Evolutionary conservation across 2,797 vertebrate genomes (phyloP).

Genomic region (Ataeniobius toweri): DNA sequence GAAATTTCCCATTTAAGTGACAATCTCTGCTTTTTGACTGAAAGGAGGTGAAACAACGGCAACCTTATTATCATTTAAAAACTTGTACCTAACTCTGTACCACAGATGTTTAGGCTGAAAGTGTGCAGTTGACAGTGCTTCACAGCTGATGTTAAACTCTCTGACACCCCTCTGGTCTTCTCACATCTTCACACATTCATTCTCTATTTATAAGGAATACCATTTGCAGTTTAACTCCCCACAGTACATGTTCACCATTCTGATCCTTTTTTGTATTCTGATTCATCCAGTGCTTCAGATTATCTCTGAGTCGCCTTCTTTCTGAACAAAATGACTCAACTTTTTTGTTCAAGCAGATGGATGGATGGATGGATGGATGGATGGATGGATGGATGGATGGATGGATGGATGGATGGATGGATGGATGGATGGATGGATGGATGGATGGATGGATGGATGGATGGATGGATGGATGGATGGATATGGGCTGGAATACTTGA

Average conservation of each 20-base stretch:
- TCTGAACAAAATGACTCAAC: slow-evolving; percentile 29
- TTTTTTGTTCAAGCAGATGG: slow-evolving; percentile 8
- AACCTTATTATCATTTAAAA: neutral
- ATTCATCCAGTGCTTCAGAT: slow-evolving; percentile 40
- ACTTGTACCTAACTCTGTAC: neutral
- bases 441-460: slow-evolving; percentile 9
- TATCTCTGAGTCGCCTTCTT: slow-evolving; percentile 35
- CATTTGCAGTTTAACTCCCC: slow-evolving; percentile 46
- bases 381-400: too few relatives aligned
- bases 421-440: too few relatives aligned
- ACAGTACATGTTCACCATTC: slow-evolving; percentile 31
- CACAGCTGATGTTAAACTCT: slow-evolving; percentile 47
- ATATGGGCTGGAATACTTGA: slow-evolving; percentile 48
- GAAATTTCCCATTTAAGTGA: slow-evolving; percentile 22
- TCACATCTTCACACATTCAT: slow-evolving; percentile 40
- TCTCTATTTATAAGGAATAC: slow-evolving; percentile 49
- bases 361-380: neutral
- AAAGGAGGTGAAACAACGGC: neutral
- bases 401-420: too few relatives aligned
- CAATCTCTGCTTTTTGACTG: slow-evolving; percentile 3
- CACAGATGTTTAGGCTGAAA: slow-evolving; percentile 15
- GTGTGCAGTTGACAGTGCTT: slow-evolving; percentile 27
- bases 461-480: neutral
- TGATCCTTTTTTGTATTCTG: slow-evolving; percentile 36
- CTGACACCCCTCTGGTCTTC: slow-evolving; percentile 38